A percentile compares a stretch with the other conserved stretches of the same genome.
Conservation (phyloP, 1,140 invertebrate species). For the Brevipalpus yothersi region DNA sequence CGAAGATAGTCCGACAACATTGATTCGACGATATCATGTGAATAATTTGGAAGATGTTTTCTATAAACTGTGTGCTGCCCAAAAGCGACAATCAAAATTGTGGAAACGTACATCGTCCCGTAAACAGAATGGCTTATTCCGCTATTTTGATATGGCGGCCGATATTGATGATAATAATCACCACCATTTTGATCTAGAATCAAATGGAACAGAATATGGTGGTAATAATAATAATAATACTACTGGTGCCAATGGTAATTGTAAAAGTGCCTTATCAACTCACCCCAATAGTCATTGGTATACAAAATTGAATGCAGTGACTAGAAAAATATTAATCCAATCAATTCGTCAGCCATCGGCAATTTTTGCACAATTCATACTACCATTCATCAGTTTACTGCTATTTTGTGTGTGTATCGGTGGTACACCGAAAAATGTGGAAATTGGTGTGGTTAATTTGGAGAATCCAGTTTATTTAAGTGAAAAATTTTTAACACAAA, state of each 20-base stretch:
- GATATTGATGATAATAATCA: neutral
- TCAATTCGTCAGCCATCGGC: neutral
- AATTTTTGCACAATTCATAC: slow-evolving; percentile 25
- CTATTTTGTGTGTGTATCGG: slow-evolving; percentile 82
- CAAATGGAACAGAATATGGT: neutral
- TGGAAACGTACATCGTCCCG: neutral
- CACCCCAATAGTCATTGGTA: neutral
- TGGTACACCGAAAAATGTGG: slow-evolving; percentile 51
- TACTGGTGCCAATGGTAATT: neutral
- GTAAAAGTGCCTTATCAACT: neutral
- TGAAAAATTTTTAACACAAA: neutral
- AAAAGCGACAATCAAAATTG: slow-evolving; percentile 1
- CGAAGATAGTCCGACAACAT: slow-evolving; percentile 60
- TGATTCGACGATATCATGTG: slow-evolving; percentile 55
- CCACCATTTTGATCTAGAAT: neutral
- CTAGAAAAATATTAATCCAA: neutral
- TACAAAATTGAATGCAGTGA: neutral
- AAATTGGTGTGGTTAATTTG: slow-evolving; percentile 43
- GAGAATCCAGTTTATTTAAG: slow-evolving; percentile 11
- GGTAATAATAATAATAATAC: neutral
- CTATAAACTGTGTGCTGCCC: slow-evolving; percentile 43
- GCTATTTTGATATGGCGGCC: neutral
- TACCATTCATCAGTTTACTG: slow-evolving; percentile 75
- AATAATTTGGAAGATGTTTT: slow-evolving; percentile 68
- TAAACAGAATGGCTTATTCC: neutral